phyloP scores from a whole-genome alignment of 2,797 vertebrate species.

The Passerculus sandwichensis region DNA sequence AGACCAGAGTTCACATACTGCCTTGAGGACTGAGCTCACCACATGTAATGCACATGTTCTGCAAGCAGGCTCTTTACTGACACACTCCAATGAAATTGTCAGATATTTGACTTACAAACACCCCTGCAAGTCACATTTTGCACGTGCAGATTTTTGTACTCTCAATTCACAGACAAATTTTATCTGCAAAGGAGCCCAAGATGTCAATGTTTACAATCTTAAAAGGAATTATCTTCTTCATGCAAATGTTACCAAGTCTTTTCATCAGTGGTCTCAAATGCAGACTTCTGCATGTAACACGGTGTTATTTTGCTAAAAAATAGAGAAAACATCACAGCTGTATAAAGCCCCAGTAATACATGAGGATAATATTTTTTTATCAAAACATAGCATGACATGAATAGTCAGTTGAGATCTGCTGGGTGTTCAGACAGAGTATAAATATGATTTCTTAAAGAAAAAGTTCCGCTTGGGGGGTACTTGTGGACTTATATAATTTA shows the following conservation, averaged over 20 bases:
- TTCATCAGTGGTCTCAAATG: not conserved
- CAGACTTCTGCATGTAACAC: not conserved
- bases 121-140: not conserved
- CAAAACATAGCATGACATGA: not conserved
- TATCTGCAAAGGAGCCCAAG: not conserved
- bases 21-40: not conserved
- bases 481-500: not conserved
- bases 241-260: not conserved
- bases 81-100: not conserved
- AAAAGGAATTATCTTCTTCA: not conserved
- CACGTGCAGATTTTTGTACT: not conserved
- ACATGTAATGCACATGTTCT: not conserved
- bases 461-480: fast-evolving
- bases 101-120: not conserved
- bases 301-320: not conserved
- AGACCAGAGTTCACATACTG: not conserved
- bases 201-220: not conserved
- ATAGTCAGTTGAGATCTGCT: not conserved
- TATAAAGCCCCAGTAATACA: not conserved
- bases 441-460: not conserved
- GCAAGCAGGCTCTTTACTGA: not conserved
- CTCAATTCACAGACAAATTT: not conserved
- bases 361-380: not conserved
- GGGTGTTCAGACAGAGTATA: not conserved
- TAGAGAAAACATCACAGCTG: not conserved